Conservation (phyloP, 2,113 vertebrate genomes). For the Poeciliopsis turrubarensis region DNA sequence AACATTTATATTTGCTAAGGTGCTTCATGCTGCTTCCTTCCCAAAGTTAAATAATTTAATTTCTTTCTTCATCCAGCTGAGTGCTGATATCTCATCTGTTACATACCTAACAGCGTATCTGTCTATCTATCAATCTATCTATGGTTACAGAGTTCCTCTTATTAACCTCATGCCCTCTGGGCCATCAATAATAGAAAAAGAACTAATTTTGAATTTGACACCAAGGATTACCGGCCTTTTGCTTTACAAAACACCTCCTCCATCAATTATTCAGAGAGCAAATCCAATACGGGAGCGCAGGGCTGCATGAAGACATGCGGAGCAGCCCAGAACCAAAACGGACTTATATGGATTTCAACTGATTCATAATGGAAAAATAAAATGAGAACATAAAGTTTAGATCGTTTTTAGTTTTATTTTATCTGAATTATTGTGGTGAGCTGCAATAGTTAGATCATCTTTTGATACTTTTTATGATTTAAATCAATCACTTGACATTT, state of each 20-base stretch:
- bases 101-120: conserved; percentile 1
- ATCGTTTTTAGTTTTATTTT: neutral
- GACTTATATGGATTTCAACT: conserved; percentile 65
- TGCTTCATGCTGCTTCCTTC: neutral
- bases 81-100: conserved; percentile 7
- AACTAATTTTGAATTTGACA: conserved; percentile 91
- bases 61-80: neutral
- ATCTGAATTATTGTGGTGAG: neutral
- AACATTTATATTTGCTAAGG: neutral
- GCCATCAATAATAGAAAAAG: conserved; percentile 85
- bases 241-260: conserved; percentile 87
- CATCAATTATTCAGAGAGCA: conserved; percentile 87
- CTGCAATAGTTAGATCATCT: neutral
- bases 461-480: neutral
- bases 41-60: neutral
- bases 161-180: conserved; percentile 69
- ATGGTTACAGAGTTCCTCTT: conserved; percentile 52
- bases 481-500: neutral
- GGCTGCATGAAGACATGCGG: conserved; percentile 71
- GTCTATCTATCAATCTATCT: conserved; percentile 40
- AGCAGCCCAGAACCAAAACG: conserved; percentile 39
- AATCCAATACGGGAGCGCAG: conserved; percentile 81
- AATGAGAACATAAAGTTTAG: neutral
- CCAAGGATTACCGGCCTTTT: conserved; percentile 86
- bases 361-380: conserved; percentile 9